Evolutionary conservation across 2,888 invertebrate species (phyloP), one percentile per base, ranked within the genome.

Genomic region (Protonemura montana): DNA sequence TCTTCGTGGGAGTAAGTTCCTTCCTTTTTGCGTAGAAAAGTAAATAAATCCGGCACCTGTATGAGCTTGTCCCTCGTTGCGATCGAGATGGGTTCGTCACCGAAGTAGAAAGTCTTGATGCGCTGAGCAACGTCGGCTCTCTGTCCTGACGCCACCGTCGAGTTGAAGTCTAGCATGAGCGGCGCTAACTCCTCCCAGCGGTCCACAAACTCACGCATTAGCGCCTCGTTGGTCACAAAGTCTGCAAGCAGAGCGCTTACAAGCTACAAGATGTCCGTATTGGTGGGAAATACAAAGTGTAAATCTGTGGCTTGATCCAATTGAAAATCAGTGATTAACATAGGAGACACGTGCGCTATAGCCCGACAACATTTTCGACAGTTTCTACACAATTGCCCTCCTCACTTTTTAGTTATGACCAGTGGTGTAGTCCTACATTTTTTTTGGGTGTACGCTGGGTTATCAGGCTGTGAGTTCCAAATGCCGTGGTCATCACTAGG

Each of bases 151-250:
- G 93, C 93, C 5, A 94, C 89, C 0, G 94, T 94, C 89, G 94
- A 93, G 88, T 94, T 94, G 90, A 92, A 95, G 89, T 94, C 94
- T 80, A 95, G 93, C 87, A 94, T 92, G 88, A 93, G 90, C 80
- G 94, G 94, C 0, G 94, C 94, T n/a, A 95, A 90, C 29, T 93
- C 91, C 16, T 93, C 92, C 93, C 95, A 95, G 42, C 93, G 92
- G 0, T 92, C 89, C 84, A 94, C 93, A 82, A 95, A 89, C 76
- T 93, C 92, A 10, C 91, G 89, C 1, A 95, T 90, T 13, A 92
- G 89, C 0, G 91, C 90, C 0, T 92, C 91, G 7, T 93, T 91
- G 76, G 89, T 88, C 85, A 92, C 88, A 25, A 93, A 90, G 82
- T 91, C 92, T 89, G 89, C 87, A 88, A 89, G 91, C 7, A 21